Evolutionary conservation across 2,113 vertebrate species (phyloP).

Genomic region (Serilophus lunatus): DNA sequence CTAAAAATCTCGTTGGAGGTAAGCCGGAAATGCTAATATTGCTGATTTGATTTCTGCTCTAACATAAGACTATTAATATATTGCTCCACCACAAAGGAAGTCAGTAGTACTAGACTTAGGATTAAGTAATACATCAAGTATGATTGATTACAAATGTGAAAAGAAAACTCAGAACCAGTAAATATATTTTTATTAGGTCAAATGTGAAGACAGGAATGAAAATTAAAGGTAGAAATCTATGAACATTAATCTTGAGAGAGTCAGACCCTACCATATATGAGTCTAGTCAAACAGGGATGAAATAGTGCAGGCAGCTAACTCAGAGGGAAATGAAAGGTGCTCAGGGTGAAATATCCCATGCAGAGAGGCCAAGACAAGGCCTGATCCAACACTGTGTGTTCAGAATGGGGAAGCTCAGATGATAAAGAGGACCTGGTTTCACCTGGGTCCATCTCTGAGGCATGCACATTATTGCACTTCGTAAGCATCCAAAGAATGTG

Average conservation of each 20-base stretch:
- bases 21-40: not conserved
- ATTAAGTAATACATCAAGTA: not conserved
- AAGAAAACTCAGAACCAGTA: conserved; percentile 16
- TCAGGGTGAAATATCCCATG: not conserved
- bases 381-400: not conserved
- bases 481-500: not conserved
- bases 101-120: not conserved
- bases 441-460: not conserved
- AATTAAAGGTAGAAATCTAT: conserved; percentile 46
- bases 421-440: not conserved
- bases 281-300: conserved; percentile 14
- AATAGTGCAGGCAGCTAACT: conserved; percentile 8
- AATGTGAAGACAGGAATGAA: conserved; percentile 12
- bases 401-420: not conserved
- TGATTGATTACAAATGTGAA: conserved; percentile 27
- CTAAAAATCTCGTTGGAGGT: not conserved
- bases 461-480: not conserved
- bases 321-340: conserved; percentile 1
- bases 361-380: not conserved
- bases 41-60: not conserved
- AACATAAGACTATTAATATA: not conserved
- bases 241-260: conserved; percentile 24
- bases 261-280: not conserved
- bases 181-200: conserved; percentile 55
- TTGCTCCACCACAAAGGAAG: not conserved